A percentile compares a stretch with the other conserved stretches of the same genome.
phyloP scores from a whole-genome alignment of 2,888 invertebrate genomes.

The Aporophyla nigra region DNA sequence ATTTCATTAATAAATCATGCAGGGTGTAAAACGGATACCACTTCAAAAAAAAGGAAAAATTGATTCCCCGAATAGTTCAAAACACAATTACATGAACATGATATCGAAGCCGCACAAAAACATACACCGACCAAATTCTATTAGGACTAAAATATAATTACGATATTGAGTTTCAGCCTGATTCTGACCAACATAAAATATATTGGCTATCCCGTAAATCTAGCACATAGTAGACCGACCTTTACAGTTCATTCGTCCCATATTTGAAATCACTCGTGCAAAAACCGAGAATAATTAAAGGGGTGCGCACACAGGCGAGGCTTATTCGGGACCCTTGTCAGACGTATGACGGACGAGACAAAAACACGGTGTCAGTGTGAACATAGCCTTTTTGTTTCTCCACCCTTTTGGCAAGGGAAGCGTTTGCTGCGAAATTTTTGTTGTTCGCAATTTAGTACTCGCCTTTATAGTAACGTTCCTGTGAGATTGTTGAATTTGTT shows the following conservation, averaged over 20 bases:
- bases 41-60: background rate
- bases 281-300: conserved; percentile 80
- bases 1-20: background rate
- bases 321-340: conserved; percentile 78
- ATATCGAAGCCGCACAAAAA: conserved; percentile 18
- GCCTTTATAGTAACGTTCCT: conserved; percentile 64
- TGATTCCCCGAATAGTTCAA: background rate
- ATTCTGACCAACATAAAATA: conserved; percentile 16
- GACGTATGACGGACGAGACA: conserved; percentile 77
- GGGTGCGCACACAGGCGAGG: conserved; percentile 71
- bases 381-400: conserved; percentile 75
- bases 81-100: background rate
- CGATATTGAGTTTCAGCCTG: conserved; percentile 14
- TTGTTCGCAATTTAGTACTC: conserved; percentile 72
- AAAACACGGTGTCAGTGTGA: conserved; percentile 76
- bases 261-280: conserved; percentile 75
- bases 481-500: conserved; percentile 61
- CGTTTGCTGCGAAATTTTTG: conserved; percentile 76
- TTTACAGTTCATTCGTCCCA: conserved; percentile 70
- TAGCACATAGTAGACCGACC: conserved; percentile 53
- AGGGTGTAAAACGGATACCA: background rate
- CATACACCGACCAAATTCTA: background rate
- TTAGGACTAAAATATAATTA: conserved; percentile 21
- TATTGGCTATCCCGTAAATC: conserved; percentile 18
- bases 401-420: conserved; percentile 71